Base-by-base conservation (phyloP, 2,113 vertebrate species). In the Speoplatyrhinus poulsoni region DNA sequence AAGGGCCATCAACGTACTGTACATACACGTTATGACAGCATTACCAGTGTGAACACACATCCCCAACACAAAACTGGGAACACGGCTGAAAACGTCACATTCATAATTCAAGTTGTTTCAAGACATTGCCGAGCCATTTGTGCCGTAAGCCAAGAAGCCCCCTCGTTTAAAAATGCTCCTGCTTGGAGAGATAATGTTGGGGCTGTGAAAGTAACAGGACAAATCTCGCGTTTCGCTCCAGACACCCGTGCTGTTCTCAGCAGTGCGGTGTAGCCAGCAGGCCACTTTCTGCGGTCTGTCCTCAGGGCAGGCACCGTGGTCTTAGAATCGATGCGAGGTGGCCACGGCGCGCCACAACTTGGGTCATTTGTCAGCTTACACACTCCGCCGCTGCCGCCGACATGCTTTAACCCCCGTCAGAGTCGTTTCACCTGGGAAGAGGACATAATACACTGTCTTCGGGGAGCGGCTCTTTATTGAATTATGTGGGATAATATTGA, bases 351-450 rank as follows among this genome's bases (percentile, higher is more conserved):
- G 26, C 46, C 65, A 61, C 75, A 64, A 66, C 70, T 76, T 54
- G 1, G 77, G 60, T 84, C 84, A 73, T 85, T 85, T 83, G 67
- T 87, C 82, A 85, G 52, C 65, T 71, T 66, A 32, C 62, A 69
- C 59, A 6, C 7, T 0, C 36, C 36, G 5, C 63, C 26, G 46
- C 64, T 62, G 56, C 75, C 61, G 70, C 63, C 70, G 70, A 77
- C 73, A 67, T 56, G 11, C 78, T 65, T 69, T 73, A 72, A 79
- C 75, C 69, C 61, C 70, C 26, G 0, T 19, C 19, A 70, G 65
- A 73, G 72, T 85, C 73, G 81, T 85, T 80, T 75, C 75, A 76
- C 68, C 76, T 5, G 52, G 73, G 74, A 86, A 52, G 67, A 54
- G 62, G 57, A 75, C 82, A 80, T 82, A 58, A 73, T 75, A 70